phyloP scores from a whole-genome alignment of 2,797 vertebrate genomes.

The Tarsius wallacei region DNA sequence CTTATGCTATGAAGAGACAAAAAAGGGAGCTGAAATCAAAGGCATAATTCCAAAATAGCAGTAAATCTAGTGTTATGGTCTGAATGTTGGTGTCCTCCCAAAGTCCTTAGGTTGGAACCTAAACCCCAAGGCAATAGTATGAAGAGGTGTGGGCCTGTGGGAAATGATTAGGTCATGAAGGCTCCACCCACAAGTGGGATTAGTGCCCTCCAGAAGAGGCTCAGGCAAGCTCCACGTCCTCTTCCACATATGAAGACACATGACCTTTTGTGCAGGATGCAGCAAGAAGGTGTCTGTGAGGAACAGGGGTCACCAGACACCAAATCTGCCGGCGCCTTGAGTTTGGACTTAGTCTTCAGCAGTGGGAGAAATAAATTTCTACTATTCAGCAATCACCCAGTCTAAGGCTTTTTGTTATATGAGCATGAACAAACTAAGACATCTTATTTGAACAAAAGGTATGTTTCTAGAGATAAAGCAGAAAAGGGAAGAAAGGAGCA shows the following conservation, averaged over 20 bases:
- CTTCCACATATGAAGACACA: not conserved
- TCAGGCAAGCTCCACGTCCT: not conserved
- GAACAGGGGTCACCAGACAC: not conserved
- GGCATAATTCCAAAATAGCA: not conserved
- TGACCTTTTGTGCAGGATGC: not conserved
- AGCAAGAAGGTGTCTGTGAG: not conserved
- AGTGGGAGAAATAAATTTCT: not conserved
- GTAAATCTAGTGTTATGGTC: not conserved
- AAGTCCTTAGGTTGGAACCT: not conserved
- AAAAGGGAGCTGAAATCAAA: not conserved
- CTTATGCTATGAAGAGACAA: not conserved
- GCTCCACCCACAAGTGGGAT: not conserved
- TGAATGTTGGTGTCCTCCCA: not conserved
- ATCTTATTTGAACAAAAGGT: not conserved
- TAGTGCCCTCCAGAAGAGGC: not conserved
- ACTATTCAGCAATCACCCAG: not conserved
- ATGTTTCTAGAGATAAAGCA: not conserved
- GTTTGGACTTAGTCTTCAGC: not conserved
- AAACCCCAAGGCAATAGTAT: not conserved
- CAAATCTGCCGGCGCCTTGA: not conserved
- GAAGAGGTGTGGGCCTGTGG: not conserved
- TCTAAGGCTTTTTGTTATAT: not conserved
- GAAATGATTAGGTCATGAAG: not conserved
- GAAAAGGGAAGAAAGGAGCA: not conserved
- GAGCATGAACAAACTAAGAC: not conserved